A percentile compares a stretch with the other conserved stretches of the same genome.
phyloP scores from a whole-genome alignment of 35 echinoderm and acorn worm species.

The Holothuria glaberrima region DNA sequence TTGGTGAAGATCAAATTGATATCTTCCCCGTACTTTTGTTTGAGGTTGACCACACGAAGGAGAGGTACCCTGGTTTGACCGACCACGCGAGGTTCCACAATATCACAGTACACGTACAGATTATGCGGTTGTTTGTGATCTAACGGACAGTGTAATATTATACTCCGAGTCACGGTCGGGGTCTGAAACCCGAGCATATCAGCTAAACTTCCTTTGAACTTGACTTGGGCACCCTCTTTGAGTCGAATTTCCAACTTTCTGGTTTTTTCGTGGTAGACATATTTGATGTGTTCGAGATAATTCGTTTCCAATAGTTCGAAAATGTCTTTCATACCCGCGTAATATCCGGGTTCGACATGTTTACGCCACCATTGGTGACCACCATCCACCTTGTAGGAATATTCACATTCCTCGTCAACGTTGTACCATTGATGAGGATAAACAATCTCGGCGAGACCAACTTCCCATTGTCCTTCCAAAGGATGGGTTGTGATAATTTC shows the following conservation, averaged over 20 bases:
- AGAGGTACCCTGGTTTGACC: constrained; percentile 38
- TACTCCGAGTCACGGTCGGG: constrained; percentile 9
- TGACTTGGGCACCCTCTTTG: not conserved
- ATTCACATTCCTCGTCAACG: constrained; percentile 17
- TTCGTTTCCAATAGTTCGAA: constrained; percentile 4
- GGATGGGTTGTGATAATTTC: constrained; percentile 38
- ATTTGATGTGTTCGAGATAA: not conserved
- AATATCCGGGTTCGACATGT: not conserved
- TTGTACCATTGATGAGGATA: no score
- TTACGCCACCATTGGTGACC: constrained; percentile 8
- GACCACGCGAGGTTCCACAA: constrained; percentile 16
- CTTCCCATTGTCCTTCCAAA: constrained; percentile 54
- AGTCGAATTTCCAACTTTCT: constrained; percentile 21
- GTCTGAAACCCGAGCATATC: constrained; percentile 8
- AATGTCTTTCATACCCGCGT: not conserved
- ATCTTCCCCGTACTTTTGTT: constrained; percentile 26
- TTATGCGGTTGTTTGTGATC: constrained; percentile 1
- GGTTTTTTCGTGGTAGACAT: constrained; percentile 37
- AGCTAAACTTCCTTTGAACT: not conserved
- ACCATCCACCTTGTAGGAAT: constrained; percentile 30
- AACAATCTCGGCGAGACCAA: constrained; percentile 35
- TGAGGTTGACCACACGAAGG: constrained; percentile 14
- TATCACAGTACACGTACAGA: constrained; percentile 51
- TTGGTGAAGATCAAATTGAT: constrained; percentile 10
- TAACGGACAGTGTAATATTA: not conserved